Conservation (phyloP, 2,797 vertebrate genomes). For the Rhynchonycteris naso region DNA sequence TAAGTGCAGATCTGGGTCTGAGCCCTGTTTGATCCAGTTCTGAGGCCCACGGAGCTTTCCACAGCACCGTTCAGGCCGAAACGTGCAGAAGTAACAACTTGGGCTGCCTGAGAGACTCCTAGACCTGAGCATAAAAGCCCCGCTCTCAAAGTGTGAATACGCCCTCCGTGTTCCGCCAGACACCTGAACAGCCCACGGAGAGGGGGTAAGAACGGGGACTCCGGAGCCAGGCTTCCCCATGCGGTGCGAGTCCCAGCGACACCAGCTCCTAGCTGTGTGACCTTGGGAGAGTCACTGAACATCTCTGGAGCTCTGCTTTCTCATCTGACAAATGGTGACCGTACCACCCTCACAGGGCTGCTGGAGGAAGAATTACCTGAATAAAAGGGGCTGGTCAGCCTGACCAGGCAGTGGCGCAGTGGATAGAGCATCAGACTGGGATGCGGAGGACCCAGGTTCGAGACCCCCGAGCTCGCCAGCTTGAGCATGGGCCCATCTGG, state of each 20-base stretch:
- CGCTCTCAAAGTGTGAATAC: background rate
- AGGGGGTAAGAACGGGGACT: background rate
- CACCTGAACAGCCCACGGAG: background rate
- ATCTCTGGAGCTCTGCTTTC: background rate
- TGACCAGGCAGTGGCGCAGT: too few species aligned
- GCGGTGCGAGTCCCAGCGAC: background rate
- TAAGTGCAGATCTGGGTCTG: rapidly evolving
- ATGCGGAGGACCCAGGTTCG: too few species aligned
- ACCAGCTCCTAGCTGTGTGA: background rate
- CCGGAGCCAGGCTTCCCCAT: rapidly evolving
- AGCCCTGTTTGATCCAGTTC: background rate
- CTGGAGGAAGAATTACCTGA: rapidly evolving
- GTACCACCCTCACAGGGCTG: background rate
- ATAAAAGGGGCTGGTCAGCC: background rate
- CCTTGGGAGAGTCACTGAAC: background rate
- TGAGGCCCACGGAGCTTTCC: too few species aligned
- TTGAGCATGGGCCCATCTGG: too few species aligned
- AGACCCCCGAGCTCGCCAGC: too few species aligned
- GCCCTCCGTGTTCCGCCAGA: rapidly evolving
- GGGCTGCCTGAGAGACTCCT: background rate
- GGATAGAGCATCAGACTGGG: too few species aligned
- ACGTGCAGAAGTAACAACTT: background rate
- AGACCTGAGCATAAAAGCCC: background rate
- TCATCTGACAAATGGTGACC: background rate
- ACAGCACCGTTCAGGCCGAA: background rate